These are phyloP conservation scores for Scaptomyza flava DNA, from an alignment of 2,888 invertebrate species.

Conservation along the genomic window DNA sequence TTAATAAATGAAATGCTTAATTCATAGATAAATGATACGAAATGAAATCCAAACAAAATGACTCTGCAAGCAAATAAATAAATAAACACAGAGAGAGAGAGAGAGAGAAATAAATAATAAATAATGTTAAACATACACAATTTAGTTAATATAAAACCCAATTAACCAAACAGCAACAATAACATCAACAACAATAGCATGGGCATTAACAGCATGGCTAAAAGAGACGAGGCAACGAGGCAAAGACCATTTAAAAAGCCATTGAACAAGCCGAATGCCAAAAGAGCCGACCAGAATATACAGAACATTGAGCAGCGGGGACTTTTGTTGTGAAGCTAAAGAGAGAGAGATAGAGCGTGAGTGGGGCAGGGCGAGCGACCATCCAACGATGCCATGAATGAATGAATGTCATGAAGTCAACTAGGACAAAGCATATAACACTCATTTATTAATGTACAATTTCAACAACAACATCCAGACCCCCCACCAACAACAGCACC, in stretches of 20 bases:
- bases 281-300: conserved; percentile 40
- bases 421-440: conserved; percentile 79
- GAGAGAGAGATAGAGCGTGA: neutral
- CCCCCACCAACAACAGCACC: conserved; percentile 16
- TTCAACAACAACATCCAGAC: conserved; percentile 53
- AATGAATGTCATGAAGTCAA: conserved; percentile 80
- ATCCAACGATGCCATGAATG: conserved; percentile 66
- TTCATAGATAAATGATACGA: conserved; percentile 65
- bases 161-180: conserved; percentile 59
- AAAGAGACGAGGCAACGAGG: conserved; percentile 28
- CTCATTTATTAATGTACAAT: conserved; percentile 79
- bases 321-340: neutral
- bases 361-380: conserved; percentile 19
- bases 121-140: conserved; percentile 75
- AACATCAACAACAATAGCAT: conserved; percentile 25
- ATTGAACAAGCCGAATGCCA: conserved; percentile 47
- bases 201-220: conserved; percentile 35
- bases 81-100: conserved; percentile 14
- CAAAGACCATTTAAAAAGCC: conserved; percentile 68
- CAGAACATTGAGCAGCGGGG: conserved; percentile 7
- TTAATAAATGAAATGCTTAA: conserved; percentile 69
- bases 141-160: conserved; percentile 77
- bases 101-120: conserved; percentile 66
- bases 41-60: conserved; percentile 60
- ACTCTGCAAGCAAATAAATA: conserved; percentile 31